Evolutionary conservation across 2,888 invertebrate species (phyloP).

Genomic region (Lissocephala sabroskyi): DNA sequence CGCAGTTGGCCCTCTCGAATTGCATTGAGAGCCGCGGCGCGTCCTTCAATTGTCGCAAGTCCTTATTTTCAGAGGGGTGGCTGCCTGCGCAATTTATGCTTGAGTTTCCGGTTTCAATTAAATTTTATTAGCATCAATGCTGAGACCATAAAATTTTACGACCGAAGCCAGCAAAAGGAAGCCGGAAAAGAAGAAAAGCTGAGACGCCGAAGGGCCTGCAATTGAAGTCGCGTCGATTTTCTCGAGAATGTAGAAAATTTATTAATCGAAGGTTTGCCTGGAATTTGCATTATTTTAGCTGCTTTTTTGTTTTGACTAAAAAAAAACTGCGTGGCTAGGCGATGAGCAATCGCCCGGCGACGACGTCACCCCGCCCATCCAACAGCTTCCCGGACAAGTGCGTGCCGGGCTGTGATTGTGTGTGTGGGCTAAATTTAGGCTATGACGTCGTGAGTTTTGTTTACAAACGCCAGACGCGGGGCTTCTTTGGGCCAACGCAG

Average conservation of each 20-base stretch:
- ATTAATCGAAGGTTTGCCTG: no score
- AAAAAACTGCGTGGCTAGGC: slow-evolving; percentile 5
- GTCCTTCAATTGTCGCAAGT: slow-evolving; percentile 7
- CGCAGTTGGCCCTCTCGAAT: slow-evolving; percentile 52
- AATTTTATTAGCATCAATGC: slow-evolving; percentile 50
- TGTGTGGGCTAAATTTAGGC: slow-evolving; percentile 30
- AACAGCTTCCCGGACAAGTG: no score
- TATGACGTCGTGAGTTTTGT: slow-evolving; percentile 46
- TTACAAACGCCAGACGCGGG: slow-evolving; percentile 13
- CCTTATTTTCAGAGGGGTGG: slow-evolving; percentile 19
- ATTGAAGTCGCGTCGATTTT: no score
- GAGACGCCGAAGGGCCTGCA: no score
- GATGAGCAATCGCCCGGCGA: not conserved
- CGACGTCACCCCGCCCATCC: not conserved
- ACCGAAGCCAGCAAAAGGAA: slow-evolving; percentile 29
- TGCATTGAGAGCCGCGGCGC: no score
- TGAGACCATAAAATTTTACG: slow-evolving; percentile 50
- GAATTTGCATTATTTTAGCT: slow-evolving; percentile 1
- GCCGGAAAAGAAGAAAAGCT: not conserved
- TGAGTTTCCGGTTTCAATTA: slow-evolving; percentile 63
- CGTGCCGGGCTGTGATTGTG: slow-evolving; percentile 2
- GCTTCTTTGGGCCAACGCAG: not conserved
- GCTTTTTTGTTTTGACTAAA: slow-evolving; percentile 13
- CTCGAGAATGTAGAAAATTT: no score
- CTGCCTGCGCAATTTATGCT: slow-evolving; percentile 49